Evolutionary conservation across 2,113 vertebrate species (phyloP), one percentile per base, ranked within the genome.

Genomic region (Notechis scutatus): DNA sequence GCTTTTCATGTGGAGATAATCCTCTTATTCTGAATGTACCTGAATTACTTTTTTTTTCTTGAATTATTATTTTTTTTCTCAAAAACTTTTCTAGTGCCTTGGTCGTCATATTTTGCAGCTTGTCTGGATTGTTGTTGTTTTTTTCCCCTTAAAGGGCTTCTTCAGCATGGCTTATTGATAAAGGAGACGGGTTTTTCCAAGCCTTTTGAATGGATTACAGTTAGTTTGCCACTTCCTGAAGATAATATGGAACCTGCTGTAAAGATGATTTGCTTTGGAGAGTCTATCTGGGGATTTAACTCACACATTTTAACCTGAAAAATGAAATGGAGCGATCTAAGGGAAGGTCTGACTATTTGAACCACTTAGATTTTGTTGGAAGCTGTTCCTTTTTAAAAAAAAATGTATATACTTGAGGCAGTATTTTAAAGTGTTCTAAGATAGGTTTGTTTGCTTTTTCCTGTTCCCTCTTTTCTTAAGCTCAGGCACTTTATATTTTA

Each of bases 401-500:
- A 5, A 18, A 56, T 69, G 45, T 23, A 64, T 90, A 20, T 87
- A 50, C 24, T 81, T 85, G 21, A 90, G 50, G 24, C 47, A 50
- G 42, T 86, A 5, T 94, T 86, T 56, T 92, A 85, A 94, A 94
- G 92, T 26, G 4, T 95, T 87, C 64, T 92, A 86, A 96, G 55
- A 47, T 59, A 94, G 94, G n/a, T 50, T 50, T 50, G 47, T 50
- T 50, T 50, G 47, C 10, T 50, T 50, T 9, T 50, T 50, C 47
- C 47, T 50, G 15, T 34, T 47, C 3, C 20, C 20, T 1, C 94
- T 94, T 93, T 90, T 95, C 96, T 90, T 93, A 95, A 93, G 88
- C 90, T 94, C 91, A 96, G 96, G 98, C 98, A 98, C 97, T 98
- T 98, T 97, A 97, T 96, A 93, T 95, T 96, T 96, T 95, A 45